Evolutionary conservation across 2,888 invertebrate species (phyloP).

Genomic region (Adela reaumurella): DNA sequence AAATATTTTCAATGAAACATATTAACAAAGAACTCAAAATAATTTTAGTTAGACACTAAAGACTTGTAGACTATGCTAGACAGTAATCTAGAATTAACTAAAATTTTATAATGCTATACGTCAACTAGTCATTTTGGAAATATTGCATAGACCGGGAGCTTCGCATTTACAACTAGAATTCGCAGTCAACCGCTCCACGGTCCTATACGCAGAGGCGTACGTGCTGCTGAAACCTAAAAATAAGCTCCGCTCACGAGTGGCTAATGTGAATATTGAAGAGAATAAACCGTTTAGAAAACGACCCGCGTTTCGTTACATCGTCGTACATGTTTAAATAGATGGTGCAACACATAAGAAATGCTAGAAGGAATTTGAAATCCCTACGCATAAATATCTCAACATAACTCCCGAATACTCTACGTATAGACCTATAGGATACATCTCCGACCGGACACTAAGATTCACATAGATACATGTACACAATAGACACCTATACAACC

Average conservation of each 20-base stretch:
- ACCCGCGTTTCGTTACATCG: not conserved
- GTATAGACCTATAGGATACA: not conserved
- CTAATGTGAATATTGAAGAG: not conserved
- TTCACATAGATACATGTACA: not conserved
- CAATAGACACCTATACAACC: not conserved
- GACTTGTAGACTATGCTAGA: slow-evolving; percentile 50
- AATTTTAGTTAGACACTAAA: slow-evolving; percentile 56
- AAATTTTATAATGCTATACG: slow-evolving; percentile 55
- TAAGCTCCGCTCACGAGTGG: not conserved
- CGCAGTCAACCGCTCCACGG: not conserved
- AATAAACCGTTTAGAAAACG: not conserved
- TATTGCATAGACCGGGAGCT: not conserved
- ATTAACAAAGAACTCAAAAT: slow-evolving; percentile 46
- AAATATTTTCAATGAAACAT: slow-evolving; percentile 52
- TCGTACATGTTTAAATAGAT: not conserved
- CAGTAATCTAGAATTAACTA: slow-evolving; percentile 51
- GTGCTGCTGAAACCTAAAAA: not conserved
- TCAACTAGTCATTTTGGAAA: slow-evolving; percentile 35
- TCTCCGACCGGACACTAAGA: not conserved
- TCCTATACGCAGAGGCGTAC: slow-evolving; percentile 14
- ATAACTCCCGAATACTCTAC: not conserved
- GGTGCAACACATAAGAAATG: not conserved
- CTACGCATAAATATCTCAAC: not conserved
- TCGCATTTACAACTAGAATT: not conserved
- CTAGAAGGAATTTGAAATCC: not conserved